phyloP scores from a whole-genome alignment of 2,888 invertebrate species.

The Drosophila villosipedis region DNA sequence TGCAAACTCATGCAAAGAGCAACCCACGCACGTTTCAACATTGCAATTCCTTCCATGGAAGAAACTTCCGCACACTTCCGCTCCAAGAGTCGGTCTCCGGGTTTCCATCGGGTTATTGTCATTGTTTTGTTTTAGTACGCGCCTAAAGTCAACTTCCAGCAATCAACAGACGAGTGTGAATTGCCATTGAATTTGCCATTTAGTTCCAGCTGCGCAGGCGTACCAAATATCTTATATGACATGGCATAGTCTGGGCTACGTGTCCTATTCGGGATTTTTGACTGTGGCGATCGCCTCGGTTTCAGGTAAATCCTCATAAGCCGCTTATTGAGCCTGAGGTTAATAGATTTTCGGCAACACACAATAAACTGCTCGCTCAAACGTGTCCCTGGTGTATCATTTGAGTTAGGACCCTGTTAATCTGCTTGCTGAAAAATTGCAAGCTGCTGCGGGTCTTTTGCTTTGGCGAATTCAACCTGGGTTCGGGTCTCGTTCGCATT shows the following conservation, averaged over 20 bases:
- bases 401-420: conserved; percentile 67
- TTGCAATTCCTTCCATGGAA: conserved; percentile 42
- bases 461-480: conserved; percentile 44
- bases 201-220: conserved; percentile 74
- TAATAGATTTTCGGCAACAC: conserved; percentile 64
- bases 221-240: conserved; percentile 24
- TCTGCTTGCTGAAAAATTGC: conserved; percentile 78
- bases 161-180: conserved; percentile 76
- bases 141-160: conserved; percentile 75
- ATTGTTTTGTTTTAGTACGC: conserved; percentile 60
- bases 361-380: conserved; percentile 49
- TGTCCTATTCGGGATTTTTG: conserved; percentile 38
- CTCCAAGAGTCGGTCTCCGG: conserved; percentile 12
- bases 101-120: background rate
- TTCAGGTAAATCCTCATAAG: conserved; percentile 72
- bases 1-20: conserved; percentile 56
- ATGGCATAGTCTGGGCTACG: conserved; percentile 35
- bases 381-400: conserved; percentile 76
- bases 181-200: conserved; percentile 71
- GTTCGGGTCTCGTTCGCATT: conserved; percentile 25
- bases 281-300: conserved; percentile 26
- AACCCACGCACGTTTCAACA: conserved; percentile 37
- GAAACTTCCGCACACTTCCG: conserved; percentile 62
- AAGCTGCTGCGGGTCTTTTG: conserved; percentile 50
- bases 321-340: conserved; percentile 73